Evolutionary conservation across 1,140 invertebrate genomes (phyloP).

Genomic region (Riptortus pedestris): DNA sequence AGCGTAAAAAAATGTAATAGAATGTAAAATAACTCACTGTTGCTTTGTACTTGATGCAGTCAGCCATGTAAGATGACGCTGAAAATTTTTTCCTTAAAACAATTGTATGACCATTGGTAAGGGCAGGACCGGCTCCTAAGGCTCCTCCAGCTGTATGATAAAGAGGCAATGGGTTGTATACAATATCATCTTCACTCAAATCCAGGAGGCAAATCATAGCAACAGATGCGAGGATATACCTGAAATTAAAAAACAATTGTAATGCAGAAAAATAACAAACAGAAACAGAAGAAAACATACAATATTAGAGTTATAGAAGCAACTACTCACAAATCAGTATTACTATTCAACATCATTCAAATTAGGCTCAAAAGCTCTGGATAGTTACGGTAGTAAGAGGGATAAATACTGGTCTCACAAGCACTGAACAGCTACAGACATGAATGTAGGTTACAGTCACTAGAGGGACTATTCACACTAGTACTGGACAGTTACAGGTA

Average conservation of each 20-base stretch:
- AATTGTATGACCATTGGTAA: slow-evolving; percentile 50
- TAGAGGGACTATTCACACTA: too few relatives aligned
- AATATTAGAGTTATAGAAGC: background rate
- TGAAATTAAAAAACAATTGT: slow-evolving; percentile 32
- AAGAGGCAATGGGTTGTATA: slow-evolving; percentile 56
- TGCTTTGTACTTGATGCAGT: slow-evolving; percentile 59
- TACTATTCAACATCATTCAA: background rate
- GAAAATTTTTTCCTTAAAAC: slow-evolving; percentile 64
- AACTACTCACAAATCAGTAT: background rate
- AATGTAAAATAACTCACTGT: slow-evolving; percentile 50
- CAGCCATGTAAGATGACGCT: slow-evolving; percentile 61
- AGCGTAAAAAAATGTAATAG: too few relatives aligned
- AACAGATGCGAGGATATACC: slow-evolving; percentile 39
- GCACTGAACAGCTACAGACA: too few relatives aligned
- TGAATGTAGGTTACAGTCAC: too few relatives aligned
- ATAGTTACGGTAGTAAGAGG: too few relatives aligned
- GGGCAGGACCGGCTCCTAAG: slow-evolving; percentile 48
- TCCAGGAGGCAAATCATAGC: slow-evolving; percentile 39
- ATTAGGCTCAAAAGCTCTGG: too few relatives aligned
- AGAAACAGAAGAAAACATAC: background rate
- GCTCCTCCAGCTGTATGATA: slow-evolving; percentile 60
- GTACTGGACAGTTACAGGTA: too few relatives aligned
- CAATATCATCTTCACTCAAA: slow-evolving; percentile 37
- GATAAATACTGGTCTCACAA: too few relatives aligned
- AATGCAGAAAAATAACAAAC: background rate